Evolutionary conservation across 2,888 invertebrate species (phyloP).

Genomic region (Melipona bicolor): DNA sequence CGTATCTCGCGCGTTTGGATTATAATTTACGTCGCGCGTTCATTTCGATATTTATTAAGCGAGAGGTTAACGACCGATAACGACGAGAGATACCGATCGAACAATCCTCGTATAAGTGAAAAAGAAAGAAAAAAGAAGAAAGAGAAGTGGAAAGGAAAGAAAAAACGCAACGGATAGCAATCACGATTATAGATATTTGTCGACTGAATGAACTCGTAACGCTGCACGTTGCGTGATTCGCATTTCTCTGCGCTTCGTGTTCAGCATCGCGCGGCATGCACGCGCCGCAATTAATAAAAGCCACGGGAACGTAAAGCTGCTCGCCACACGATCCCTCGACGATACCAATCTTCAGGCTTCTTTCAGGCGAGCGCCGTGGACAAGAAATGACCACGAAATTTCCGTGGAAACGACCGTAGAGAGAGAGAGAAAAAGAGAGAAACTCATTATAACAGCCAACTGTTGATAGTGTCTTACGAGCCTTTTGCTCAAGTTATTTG

Average conservation of each 20-base stretch:
- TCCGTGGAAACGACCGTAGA: background rate
- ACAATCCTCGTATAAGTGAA: background rate
- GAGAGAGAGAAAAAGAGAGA: background rate
- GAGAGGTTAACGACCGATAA: background rate
- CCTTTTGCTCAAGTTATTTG: constrained; percentile 11
- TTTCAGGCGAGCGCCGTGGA: constrained; percentile 13
- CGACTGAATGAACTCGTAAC: constrained; percentile 49
- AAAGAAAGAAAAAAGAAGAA: background rate
- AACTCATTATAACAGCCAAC: constrained; percentile 18
- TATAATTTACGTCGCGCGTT: background rate
- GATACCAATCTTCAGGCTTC: constrained; percentile 38
- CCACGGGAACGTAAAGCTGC: constrained; percentile 40
- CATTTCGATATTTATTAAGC: constrained; percentile 2
- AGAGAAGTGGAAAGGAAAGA: background rate
- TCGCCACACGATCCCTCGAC: constrained; percentile 11
- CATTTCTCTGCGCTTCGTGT: constrained; percentile 56
- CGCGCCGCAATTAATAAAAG: constrained; percentile 68
- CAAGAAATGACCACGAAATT: constrained; percentile 46
- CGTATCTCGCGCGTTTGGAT: background rate
- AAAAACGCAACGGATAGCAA: background rate
- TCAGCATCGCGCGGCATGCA: constrained; percentile 33
- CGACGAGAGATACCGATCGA: background rate
- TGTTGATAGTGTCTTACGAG: constrained; percentile 17
- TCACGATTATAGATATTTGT: constrained; percentile 41
- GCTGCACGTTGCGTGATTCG: constrained; percentile 43